These are phyloP conservation scores for Dryococelus australis DNA, from an alignment of 2,888 invertebrate genomes.

Conservation along the genomic window DNA sequence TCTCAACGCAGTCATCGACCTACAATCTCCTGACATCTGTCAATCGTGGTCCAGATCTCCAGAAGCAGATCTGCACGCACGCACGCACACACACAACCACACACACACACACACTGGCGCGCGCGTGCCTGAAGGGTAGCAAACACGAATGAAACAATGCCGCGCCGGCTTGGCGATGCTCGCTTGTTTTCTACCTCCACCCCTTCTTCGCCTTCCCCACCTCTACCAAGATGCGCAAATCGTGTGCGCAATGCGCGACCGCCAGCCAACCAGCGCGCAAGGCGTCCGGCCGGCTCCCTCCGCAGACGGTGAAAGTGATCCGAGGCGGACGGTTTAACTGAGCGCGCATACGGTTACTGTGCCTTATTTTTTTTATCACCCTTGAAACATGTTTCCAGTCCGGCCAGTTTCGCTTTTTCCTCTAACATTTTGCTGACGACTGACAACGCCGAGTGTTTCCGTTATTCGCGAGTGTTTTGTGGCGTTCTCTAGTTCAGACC, in stretches of 20 bases:
- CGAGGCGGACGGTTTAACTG: not conserved
- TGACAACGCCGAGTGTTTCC: not conserved
- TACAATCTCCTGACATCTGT: not conserved
- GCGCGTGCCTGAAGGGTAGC: not conserved
- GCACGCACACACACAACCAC: not conserved
- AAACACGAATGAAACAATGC: not conserved
- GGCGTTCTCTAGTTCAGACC: not conserved
- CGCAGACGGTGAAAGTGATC: slow-evolving; percentile 16
- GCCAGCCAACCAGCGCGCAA: not conserved
- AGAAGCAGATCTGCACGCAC: not conserved
- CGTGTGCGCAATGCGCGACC: not conserved
- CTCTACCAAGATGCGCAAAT: not conserved
- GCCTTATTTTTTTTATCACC: not conserved
- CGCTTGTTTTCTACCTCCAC: not conserved
- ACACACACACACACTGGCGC: no score
- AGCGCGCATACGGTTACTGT: not conserved
- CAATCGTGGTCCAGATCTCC: not conserved
- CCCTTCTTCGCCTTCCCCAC: not conserved
- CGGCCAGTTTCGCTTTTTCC: not conserved
- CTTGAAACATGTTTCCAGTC: not conserved
- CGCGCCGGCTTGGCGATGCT: not conserved
- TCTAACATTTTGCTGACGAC: not conserved
- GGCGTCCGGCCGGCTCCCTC: not conserved
- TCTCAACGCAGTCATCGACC: no score
- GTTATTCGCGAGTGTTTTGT: not conserved